Evolutionary conservation across 2,888 invertebrate genomes (phyloP).

Genomic region (Acleris holmiana): DNA sequence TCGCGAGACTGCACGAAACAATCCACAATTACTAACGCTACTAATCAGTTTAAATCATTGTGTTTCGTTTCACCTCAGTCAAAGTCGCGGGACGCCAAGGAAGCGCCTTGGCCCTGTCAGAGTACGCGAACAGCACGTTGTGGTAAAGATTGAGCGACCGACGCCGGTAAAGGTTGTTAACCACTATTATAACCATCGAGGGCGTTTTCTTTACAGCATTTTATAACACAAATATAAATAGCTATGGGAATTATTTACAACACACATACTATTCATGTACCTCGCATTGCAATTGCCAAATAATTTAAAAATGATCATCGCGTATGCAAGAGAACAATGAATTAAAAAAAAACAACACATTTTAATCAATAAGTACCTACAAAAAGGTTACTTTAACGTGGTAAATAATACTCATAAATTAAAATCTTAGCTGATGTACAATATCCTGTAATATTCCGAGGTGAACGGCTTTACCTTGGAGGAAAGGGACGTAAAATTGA

Average conservation of each 20-base stretch:
- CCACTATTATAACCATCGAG: conserved; percentile 17
- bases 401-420: background rate
- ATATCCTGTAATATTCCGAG: background rate
- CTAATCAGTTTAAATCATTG: background rate
- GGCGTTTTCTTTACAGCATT: conserved; percentile 1
- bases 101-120: background rate
- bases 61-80: background rate
- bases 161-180: conserved; percentile 27
- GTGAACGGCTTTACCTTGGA: background rate
- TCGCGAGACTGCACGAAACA: background rate
- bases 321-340: background rate
- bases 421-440: background rate
- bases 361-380: too few species aligned
- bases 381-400: too few species aligned
- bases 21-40: background rate
- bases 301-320: conserved; percentile 4
- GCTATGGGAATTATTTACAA: conserved; percentile 14
- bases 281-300: conserved; percentile 6
- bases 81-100: background rate
- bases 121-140: conserved; percentile 2
- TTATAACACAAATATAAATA: background rate
- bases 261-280: background rate
- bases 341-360: background rate
- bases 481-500: background rate
- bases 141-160: conserved; percentile 34